Base-by-base conservation (phyloP, 2,113 vertebrate species). In the Lampris megalopsis region DNA sequence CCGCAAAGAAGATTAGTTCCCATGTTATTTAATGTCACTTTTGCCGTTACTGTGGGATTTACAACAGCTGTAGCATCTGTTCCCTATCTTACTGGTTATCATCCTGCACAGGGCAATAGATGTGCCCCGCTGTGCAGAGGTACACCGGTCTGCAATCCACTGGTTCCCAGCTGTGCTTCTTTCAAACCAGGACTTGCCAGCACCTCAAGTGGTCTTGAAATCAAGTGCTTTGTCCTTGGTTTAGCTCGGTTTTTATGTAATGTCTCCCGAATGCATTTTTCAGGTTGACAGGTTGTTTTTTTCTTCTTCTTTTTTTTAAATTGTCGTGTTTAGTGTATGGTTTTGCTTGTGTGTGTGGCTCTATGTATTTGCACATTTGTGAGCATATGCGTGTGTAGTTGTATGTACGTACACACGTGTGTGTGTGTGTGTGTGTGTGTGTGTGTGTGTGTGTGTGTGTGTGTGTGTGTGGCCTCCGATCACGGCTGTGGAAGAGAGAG, bases 11-110 rank as follows among this genome's bases (percentile, higher is more conserved):
- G 59, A 85, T 80, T 80, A 77, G 58, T 69, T 63, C 73, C 49
- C 71, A 66, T 85, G 80, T 88, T 85, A 82, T 88, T 87, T 81
- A 81, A 74, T 83, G 76, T 79, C 81, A 87, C 82, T 82, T 85
- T 67, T 73, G 82, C 64, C 79, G 75, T 88, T 90, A 84, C 59
- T 73, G 64, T 64, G 82, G 60, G 48, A 78, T 86, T 83, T 86
- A 79, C 65, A 81, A 75, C 83, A 57, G 64, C 84, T 83, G 67
- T 60, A 74, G 77, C 42, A 67, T 85, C 80, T 86, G 84, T 86
- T 89, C 77, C 49, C 66, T 50, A 82, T 73, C 73, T 86, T 69
- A 72, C 66, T 81, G 75, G 47, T 73, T 77, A 69, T 78, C 74
- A 78, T 82, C 78, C 36, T 71, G 77, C 63, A 75, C 47, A 63